Conservation (phyloP, 2,113 vertebrate species). For the Phalacrocorax aristotelis region DNA sequence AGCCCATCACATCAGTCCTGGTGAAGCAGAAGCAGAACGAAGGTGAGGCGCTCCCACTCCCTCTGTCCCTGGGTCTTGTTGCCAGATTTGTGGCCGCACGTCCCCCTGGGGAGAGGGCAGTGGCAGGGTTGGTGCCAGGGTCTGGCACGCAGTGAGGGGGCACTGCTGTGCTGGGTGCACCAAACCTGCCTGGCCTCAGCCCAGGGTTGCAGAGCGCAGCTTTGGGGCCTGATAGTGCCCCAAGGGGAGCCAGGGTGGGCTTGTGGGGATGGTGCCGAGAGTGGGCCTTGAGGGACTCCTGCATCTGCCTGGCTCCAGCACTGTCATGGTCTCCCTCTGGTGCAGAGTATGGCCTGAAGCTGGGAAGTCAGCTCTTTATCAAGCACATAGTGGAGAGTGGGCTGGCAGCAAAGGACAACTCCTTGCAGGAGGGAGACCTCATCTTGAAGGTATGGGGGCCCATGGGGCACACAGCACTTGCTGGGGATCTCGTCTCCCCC, state of each 20-base stretch:
- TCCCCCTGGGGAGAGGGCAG: fast-evolving
- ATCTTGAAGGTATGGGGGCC: slow-evolving; percentile 84
- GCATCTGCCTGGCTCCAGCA: background rate
- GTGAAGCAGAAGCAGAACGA: slow-evolving; percentile 82
- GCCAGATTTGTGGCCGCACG: background rate
- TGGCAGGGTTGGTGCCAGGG: background rate
- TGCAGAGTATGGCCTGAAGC: slow-evolving; percentile 92
- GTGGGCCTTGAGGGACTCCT: background rate
- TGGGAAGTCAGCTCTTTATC: slow-evolving; percentile 97
- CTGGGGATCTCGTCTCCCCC: background rate
- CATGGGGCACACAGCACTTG: fast-evolving
- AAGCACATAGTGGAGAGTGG: slow-evolving; percentile 94
- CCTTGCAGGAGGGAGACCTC: slow-evolving; percentile 92
- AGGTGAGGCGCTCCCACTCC: slow-evolving; percentile 69
- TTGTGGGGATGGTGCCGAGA: background rate
- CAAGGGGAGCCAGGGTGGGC: fast-evolving
- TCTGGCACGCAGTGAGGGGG: background rate
- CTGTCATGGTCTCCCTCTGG: background rate
- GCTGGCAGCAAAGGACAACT: slow-evolving; percentile 82
- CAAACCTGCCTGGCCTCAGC: background rate
- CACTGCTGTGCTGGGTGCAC: background rate
- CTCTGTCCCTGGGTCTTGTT: background rate
- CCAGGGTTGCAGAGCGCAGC: background rate
- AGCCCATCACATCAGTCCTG: slow-evolving; percentile 83
- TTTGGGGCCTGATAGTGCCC: background rate